These are phyloP conservation scores for Brachynemurus nebulosus DNA, from an alignment of 2,888 invertebrate genomes.

Conservation along the genomic window DNA sequence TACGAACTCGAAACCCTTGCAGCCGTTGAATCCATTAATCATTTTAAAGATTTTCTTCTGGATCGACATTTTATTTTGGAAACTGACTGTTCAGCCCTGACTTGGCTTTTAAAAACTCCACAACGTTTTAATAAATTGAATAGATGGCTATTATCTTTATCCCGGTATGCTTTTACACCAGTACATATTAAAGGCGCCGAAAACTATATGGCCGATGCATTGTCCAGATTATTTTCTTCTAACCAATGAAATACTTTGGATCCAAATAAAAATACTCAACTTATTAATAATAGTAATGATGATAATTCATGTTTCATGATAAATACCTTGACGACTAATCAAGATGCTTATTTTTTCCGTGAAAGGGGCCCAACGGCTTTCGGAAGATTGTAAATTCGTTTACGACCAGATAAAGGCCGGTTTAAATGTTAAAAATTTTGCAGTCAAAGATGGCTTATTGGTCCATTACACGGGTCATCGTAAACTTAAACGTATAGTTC, in stretches of 20 bases:
- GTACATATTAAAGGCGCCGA: not conserved
- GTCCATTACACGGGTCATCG: not conserved
- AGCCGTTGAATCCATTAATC: not conserved
- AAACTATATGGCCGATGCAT: not conserved
- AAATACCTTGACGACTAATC: not conserved
- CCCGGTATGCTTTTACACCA: not conserved
- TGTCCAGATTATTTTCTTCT: not conserved
- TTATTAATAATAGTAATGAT: not conserved
- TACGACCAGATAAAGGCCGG: not conserved
- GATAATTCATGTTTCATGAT: not conserved
- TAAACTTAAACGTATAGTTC: not conserved
- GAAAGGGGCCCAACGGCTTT: not conserved
- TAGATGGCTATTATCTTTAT: not conserved
- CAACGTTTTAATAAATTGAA: not conserved
- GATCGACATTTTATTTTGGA: not conserved
- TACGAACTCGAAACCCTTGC: not conserved
- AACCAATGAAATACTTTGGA: not conserved
- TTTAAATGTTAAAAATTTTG: not conserved
- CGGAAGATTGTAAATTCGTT: not conserved
- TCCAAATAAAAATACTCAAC: not conserved
- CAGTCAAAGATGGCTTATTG: not conserved
- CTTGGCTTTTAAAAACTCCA: not conserved
- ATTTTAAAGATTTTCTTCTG: not conserved
- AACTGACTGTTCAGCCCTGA: not conserved
- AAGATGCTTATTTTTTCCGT: not conserved